A percentile compares a stretch with the other conserved stretches of the same genome.
phyloP scores from a whole-genome alignment of 2,888 invertebrate genomes.

The Heliconius cydno region DNA sequence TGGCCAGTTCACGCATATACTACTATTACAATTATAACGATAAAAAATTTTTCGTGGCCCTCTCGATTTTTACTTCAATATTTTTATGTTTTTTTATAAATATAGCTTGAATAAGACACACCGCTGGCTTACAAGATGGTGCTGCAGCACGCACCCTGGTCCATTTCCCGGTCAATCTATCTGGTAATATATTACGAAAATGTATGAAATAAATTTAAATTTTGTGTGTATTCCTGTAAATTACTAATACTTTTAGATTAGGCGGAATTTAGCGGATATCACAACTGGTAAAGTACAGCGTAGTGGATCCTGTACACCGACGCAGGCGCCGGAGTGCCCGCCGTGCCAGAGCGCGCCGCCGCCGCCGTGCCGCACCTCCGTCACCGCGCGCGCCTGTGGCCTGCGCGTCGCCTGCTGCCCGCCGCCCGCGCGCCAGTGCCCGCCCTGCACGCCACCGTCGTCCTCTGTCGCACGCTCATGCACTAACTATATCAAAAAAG shows the following conservation, averaged over 20 bases:
- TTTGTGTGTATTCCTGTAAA: background rate
- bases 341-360: slow-evolving; percentile 37
- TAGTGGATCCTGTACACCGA: slow-evolving; percentile 28
- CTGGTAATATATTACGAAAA: background rate
- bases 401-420: slow-evolving; percentile 55
- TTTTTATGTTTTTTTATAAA: background rate
- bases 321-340: background rate
- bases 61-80: slow-evolving; percentile 1
- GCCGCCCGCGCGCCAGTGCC: slow-evolving; percentile 47
- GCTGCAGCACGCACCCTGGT: background rate
- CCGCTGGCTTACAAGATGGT: background rate
- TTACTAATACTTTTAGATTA: slow-evolving; percentile 10
- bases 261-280: slow-evolving; percentile 13
- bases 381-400: slow-evolving; percentile 41
- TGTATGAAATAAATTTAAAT: background rate
- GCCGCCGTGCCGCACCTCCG: slow-evolving; percentile 41
- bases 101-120: slow-evolving; percentile 4
- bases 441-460: slow-evolving; percentile 51
- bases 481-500: slow-evolving; percentile 43
- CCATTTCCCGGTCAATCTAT: background rate
- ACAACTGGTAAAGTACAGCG: background rate
- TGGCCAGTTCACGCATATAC: background rate
- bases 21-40: slow-evolving; percentile 3
- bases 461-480: slow-evolving; percentile 39
- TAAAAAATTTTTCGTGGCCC: background rate